Evolutionary conservation across 2,888 invertebrate species (phyloP).

Genomic region (Agonopterix heracliana): DNA sequence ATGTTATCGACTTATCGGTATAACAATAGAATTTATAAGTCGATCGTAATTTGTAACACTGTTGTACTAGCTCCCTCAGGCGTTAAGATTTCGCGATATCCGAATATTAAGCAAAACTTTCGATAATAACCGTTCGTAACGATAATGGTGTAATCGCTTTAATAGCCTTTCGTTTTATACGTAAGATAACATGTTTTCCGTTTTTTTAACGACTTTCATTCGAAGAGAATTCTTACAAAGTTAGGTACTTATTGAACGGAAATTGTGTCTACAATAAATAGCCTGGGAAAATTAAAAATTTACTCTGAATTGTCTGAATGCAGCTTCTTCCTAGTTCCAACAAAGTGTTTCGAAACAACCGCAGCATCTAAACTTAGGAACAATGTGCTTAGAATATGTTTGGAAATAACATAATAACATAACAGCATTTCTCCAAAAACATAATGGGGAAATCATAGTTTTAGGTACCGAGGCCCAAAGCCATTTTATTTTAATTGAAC

Average conservation of each 20-base stretch:
- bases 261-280: constrained; percentile 16
- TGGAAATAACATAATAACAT: no score
- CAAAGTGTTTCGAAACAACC: no score
- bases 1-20: constrained; percentile 1
- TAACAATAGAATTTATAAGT: constrained; percentile 14
- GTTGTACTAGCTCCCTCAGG: constrained; percentile 23
- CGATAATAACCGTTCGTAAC: constrained; percentile 36
- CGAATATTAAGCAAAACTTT: constrained; percentile 27
- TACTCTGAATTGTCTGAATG: no score
- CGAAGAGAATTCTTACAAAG: neutral
- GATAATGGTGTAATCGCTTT: constrained; percentile 22
- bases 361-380: no score
- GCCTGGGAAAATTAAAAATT: neutral
- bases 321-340: no score
- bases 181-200: constrained; percentile 15
- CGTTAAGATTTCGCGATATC: constrained; percentile 36
- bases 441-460: no score
- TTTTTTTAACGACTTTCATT: constrained; percentile 21
- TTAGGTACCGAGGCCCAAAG: no score
- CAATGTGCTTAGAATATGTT: no score
- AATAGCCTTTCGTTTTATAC: constrained; percentile 20
- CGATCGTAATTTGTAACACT: constrained; percentile 13
- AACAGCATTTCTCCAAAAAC: no score
- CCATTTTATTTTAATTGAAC: no score
- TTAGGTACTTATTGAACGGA: constrained; percentile 19